Percentiles rank a stretch among this genome's conserved stretches.
Conservation (phyloP, 2,888 invertebrate genomes). For the Conops quadrifasciatus region DNA sequence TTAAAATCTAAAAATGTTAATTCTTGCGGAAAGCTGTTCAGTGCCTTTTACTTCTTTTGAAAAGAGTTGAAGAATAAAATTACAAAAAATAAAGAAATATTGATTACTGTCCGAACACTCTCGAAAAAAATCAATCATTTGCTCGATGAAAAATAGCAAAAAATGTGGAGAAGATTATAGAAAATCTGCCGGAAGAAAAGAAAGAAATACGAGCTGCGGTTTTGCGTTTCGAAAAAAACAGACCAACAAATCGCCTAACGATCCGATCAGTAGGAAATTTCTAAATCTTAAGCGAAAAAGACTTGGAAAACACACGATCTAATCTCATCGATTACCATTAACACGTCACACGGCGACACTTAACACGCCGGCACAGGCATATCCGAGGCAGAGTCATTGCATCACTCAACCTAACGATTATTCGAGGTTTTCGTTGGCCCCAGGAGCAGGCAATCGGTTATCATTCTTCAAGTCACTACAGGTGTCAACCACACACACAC, state of each 20-base stretch:
- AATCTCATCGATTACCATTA: slow-evolving; percentile 56
- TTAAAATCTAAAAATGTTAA: too few relatives aligned
- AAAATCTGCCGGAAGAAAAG: slow-evolving; percentile 9
- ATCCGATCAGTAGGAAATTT: slow-evolving; percentile 10
- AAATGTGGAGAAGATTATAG: slow-evolving; percentile 15
- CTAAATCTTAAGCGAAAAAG: slow-evolving; percentile 30
- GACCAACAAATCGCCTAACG: not conserved
- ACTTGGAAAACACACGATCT: slow-evolving; percentile 49
- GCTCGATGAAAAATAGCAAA: not conserved
- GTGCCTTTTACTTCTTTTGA: too few relatives aligned
- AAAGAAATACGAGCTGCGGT: too few relatives aligned
- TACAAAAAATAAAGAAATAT: too few relatives aligned
- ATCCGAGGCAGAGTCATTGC: not conserved
- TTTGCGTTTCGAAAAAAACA: too few relatives aligned
- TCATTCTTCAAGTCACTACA: too few relatives aligned
- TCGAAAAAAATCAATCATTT: slow-evolving; percentile 22
- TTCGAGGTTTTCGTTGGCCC: not conserved
- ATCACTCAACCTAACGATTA: not conserved
- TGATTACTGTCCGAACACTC: too few relatives aligned
- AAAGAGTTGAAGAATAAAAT: too few relatives aligned
- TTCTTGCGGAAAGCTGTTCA: too few relatives aligned
- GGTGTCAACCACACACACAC: not conserved
- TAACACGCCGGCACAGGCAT: slow-evolving; percentile 34
- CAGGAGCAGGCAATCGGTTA: not conserved
- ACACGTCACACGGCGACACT: too few relatives aligned